Conservation (phyloP, 35 echinoderm and acorn worm species). For the Chiridota heheva region DNA sequence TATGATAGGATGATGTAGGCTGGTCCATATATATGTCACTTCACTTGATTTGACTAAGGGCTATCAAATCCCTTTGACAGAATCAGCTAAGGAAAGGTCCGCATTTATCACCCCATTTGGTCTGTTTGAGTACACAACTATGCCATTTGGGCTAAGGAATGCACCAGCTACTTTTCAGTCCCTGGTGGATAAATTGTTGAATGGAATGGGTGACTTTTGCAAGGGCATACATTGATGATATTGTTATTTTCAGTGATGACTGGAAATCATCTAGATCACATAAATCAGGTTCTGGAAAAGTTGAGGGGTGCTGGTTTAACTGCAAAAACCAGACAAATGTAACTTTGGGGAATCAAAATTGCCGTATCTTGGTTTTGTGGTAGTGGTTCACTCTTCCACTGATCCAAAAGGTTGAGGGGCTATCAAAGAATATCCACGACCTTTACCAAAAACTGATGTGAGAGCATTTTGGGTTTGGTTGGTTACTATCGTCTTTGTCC, state of each 20-base stretch:
- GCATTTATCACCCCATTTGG: too few relatives aligned
- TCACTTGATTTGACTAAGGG: too few relatives aligned
- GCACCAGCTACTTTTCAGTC: neutral
- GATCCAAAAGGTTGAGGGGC: neutral
- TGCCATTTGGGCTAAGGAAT: too few relatives aligned
- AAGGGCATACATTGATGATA: conserved; percentile 17
- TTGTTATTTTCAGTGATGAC: neutral
- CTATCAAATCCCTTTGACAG: too few relatives aligned
- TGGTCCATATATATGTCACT: too few relatives aligned
- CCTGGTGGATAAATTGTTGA: neutral
- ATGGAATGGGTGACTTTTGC: neutral
- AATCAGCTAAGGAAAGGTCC: too few relatives aligned
- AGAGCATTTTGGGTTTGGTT: conserved; percentile 8
- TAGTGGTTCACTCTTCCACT: too few relatives aligned
- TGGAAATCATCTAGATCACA: neutral
- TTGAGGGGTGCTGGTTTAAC: neutral
- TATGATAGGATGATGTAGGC: too few relatives aligned
- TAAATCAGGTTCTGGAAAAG: neutral
- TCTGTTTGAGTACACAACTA: too few relatives aligned
- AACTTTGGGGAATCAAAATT: too few relatives aligned
- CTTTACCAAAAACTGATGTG: conserved; percentile 19
- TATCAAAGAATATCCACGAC: neutral
- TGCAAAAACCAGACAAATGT: too few relatives aligned
- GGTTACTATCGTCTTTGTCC: neutral
- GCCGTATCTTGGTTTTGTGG: too few relatives aligned